Conservation (phyloP, 2,888 invertebrate species). For the Glyphotaelius pellucidus region DNA sequence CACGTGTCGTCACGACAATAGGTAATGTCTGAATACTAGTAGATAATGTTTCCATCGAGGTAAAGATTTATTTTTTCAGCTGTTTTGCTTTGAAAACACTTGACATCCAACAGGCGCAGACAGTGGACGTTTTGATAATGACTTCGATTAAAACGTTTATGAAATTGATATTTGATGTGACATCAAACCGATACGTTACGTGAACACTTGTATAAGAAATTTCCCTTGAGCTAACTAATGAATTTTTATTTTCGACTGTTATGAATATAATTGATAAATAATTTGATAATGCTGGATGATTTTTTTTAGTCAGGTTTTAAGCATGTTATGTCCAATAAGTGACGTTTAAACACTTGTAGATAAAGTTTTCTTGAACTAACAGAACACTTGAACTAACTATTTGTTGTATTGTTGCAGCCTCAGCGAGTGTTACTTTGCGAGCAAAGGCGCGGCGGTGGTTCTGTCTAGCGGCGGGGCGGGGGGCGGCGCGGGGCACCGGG, state of each 20-base stretch:
- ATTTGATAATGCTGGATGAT: not conserved
- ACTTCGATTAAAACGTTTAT: not conserved
- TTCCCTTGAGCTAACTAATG: not conserved
- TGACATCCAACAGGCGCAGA: not conserved
- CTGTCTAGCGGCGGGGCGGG: slow-evolving; percentile 82
- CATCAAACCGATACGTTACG: not conserved
- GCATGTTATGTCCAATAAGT: not conserved
- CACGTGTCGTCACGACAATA: no score
- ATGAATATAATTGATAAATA: not conserved
- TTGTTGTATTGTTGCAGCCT: slow-evolving; percentile 78
- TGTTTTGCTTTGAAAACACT: not conserved
- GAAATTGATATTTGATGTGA: not conserved
- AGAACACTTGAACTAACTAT: no score
- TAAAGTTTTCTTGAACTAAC: not conserved
- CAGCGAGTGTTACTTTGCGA: slow-evolving; percentile 98
- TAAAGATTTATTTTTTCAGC: not conserved
- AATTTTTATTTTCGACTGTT: not conserved
- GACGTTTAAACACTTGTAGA: not conserved
- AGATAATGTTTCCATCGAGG: no score
- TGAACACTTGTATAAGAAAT: not conserved
- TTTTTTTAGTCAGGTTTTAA: not conserved
- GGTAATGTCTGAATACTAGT: no score
- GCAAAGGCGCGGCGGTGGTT: slow-evolving; percentile 96
- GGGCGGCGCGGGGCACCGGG: slow-evolving; percentile 70
- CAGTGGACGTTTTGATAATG: not conserved